phyloP scores from a whole-genome alignment of 2,113 vertebrate species.

The Tragulus kanchil region DNA sequence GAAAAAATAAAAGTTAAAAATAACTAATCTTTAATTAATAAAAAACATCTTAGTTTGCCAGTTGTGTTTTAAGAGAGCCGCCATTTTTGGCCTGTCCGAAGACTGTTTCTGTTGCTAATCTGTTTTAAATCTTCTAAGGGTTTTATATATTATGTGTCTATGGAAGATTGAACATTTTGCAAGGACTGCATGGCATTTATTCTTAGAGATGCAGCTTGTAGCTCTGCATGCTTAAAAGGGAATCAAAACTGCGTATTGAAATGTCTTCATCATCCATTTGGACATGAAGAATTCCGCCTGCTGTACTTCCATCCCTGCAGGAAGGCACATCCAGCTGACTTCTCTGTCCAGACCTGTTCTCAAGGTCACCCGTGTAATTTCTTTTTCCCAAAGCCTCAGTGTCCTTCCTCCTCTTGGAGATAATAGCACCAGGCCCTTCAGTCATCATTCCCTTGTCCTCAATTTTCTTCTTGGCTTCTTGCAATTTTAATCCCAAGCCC shows the following conservation, averaged over 20 bases:
- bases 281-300: constrained; percentile 50
- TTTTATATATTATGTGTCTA: constrained; percentile 20
- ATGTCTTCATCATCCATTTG: constrained; percentile 53
- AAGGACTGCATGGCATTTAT: neutral
- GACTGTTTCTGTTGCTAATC: constrained; percentile 30
- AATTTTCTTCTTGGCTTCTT: constrained; percentile 86
- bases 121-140: constrained; percentile 54
- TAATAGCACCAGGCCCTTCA: constrained; percentile 76
- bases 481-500: constrained; percentile 82
- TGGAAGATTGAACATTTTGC: neutral
- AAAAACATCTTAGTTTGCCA: constrained; percentile 16
- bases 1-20: neutral
- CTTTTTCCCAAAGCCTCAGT: constrained; percentile 54
- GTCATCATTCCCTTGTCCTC: constrained; percentile 82
- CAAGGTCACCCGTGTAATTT: constrained; percentile 81
- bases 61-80: neutral
- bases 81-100: neutral
- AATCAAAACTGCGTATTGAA: constrained; percentile 65
- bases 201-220: neutral
- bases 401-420: constrained; percentile 74
- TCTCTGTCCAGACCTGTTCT: constrained; percentile 52
- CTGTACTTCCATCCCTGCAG: neutral
- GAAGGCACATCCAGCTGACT: constrained; percentile 63
- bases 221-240: neutral
- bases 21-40: constrained; percentile 22